phyloP scores from a whole-genome alignment of 2,888 invertebrate genomes.

The Drosophila dives region DNA sequence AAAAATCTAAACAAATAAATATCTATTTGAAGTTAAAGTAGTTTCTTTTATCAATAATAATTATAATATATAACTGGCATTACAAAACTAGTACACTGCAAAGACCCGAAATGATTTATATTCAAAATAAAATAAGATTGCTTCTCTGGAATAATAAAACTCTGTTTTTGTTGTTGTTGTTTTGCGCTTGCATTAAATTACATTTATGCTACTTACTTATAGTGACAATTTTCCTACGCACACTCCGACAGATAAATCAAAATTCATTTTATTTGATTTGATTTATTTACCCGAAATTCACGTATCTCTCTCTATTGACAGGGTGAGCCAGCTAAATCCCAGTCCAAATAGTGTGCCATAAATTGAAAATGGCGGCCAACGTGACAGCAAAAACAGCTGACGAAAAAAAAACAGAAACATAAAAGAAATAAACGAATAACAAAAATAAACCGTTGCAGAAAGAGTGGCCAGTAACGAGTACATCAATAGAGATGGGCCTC shows the following conservation, averaged over 20 bases:
- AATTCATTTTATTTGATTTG: constrained; percentile 63
- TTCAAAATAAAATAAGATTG: constrained; percentile 15
- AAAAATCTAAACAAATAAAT: too few species aligned
- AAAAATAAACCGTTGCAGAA: constrained; percentile 9
- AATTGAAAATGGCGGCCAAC: constrained; percentile 66
- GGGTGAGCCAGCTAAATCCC: constrained; percentile 36
- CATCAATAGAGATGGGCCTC: constrained; percentile 38
- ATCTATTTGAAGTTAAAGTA: neutral
- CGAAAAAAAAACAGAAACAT: constrained; percentile 22
- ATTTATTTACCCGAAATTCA: constrained; percentile 62
- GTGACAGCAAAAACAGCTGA: constrained; percentile 44
- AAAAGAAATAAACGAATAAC: neutral
- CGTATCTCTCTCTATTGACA: constrained; percentile 22
- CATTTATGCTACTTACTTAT: constrained; percentile 62
- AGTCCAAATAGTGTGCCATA: constrained; percentile 60
- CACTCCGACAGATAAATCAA: constrained; percentile 37
- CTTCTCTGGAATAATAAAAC: constrained; percentile 1
- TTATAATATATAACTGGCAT: constrained; percentile 3
- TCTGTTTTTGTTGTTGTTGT: constrained; percentile 1
- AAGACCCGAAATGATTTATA: constrained; percentile 41
- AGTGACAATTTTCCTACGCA: constrained; percentile 56
- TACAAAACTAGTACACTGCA: constrained; percentile 8
- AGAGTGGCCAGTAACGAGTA: constrained; percentile 31
- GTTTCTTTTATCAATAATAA: constrained; percentile 1
- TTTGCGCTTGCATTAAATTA: constrained; percentile 54